Evolutionary conservation across 2,797 vertebrate genomes (phyloP), one percentile per base, ranked within the genome.

Genomic region (Mico argentatus): DNA sequence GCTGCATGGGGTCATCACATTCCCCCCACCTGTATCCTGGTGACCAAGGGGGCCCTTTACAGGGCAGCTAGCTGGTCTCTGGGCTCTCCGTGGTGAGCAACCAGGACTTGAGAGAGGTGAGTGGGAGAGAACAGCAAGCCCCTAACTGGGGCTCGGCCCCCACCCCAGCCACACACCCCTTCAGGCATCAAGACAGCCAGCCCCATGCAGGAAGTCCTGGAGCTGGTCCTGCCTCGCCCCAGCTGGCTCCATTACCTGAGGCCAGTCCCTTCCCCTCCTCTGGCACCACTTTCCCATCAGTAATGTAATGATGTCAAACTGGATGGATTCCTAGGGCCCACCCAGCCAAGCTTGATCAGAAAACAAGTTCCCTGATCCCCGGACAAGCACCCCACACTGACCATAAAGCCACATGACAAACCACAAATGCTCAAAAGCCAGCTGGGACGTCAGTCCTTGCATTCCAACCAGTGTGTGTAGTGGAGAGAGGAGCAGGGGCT

Each of bases 161-260:
- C 24, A 22, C 20, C 52, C 33, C 64, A 70, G 46, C 8, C 64
- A 24, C 75, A 39, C 39, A 24, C 7, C 0, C 9, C 36, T 48
- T 27, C 14, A 11, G 75, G n/a, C 24, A 33, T 22, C 9, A 0
- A 36, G 46, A 41, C 22, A 3, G 52, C 14, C 39, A 15, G 64
- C 0, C 1, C 2, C 7, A 3, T 2, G 7, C n/a, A 52, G 11
- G 59, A 73, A 55, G 22, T 12, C 75, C 50, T 4, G 22, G 0
- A 12, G 39, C 57, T 3, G 8, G 75, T n/a, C 73, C 72, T 24
- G 39, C 20, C 76, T 90, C 52, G 80, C 70, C 57, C 33, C n/a
- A n/a, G 30, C 87, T 22, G 44, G 41, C 77, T 27, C 2, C 14
- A n/a, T 67, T 89, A 61, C 44, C 52, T 39, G 13, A 41, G 57